phyloP scores from a whole-genome alignment of 37 sponge, comb jelly and placozoan genomes.

The Bolinopsis microptera region DNA sequence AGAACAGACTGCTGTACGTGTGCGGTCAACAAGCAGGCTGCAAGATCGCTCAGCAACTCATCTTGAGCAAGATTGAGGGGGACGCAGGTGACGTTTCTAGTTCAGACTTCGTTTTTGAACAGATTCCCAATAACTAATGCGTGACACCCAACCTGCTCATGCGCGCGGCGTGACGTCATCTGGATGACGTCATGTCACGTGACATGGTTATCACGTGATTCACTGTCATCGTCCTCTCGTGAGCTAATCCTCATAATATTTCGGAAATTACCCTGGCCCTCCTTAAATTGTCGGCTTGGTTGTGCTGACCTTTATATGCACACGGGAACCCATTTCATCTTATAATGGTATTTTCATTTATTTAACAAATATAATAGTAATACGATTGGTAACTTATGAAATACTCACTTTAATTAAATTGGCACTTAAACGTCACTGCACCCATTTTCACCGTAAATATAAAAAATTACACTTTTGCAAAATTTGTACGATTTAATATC shows the following conservation, averaged over 20 bases:
- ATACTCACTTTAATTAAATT: too few relatives aligned
- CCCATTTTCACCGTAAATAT: too few relatives aligned
- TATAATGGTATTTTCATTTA: too few relatives aligned
- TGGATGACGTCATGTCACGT: neutral
- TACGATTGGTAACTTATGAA: too few relatives aligned
- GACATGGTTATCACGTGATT: neutral
- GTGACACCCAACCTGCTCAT: neutral
- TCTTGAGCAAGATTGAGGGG: constrained; percentile 27
- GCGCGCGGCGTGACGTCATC: neutral
- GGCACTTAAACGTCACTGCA: too few relatives aligned
- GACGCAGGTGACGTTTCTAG: constrained; percentile 2
- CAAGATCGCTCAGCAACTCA: constrained; percentile 44
- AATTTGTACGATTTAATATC: too few relatives aligned
- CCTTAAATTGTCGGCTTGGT: neutral
- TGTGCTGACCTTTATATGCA: neutral
- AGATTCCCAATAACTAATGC: constrained; percentile 27
- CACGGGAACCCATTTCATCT: too few relatives aligned
- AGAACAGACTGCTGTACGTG: constrained; percentile 58
- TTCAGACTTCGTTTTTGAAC: constrained; percentile 29
- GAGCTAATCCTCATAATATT: neutral
- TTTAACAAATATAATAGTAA: too few relatives aligned
- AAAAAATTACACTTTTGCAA: too few relatives aligned
- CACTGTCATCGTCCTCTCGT: neutral
- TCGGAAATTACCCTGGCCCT: neutral
- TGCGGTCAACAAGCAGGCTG: neutral